Percentiles rank a stretch among this genome's conserved stretches.
Conservation (phyloP, 2,113 vertebrate genomes). For the Myotis lucifugus region DNA sequence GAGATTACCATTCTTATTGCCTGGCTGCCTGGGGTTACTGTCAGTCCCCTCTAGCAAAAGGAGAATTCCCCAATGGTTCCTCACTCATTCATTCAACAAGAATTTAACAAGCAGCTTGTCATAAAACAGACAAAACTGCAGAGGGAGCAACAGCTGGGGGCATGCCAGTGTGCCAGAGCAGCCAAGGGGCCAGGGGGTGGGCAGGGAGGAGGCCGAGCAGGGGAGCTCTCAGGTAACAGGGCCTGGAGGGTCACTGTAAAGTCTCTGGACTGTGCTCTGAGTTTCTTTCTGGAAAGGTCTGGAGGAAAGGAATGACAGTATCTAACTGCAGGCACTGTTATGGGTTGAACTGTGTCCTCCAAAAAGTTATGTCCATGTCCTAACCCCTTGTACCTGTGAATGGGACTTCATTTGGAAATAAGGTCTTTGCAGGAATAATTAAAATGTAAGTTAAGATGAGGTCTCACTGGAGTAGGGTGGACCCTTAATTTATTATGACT, state of each 20-base stretch:
- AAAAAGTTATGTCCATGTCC: background rate
- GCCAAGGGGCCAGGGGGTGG: background rate
- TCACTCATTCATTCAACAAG: background rate
- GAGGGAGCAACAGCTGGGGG: background rate
- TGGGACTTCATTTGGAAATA: background rate
- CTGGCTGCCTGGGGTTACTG: background rate
- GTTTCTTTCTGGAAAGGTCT: background rate
- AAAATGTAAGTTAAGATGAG: background rate
- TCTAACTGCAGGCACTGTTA: background rate
- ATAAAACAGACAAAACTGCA: background rate
- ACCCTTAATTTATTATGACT: background rate
- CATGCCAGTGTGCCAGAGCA: background rate
- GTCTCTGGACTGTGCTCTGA: background rate
- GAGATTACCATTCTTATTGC: background rate
- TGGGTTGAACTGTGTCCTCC: background rate
- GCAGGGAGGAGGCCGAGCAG: background rate
- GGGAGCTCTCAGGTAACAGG: background rate
- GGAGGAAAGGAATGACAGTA: background rate
- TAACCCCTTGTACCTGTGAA: background rate
- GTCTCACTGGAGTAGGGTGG: background rate
- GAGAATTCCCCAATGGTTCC: background rate
- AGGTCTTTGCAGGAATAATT: background rate
- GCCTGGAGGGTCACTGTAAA: background rate
- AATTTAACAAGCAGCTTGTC: background rate
- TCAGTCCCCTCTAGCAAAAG: background rate